Conservation (phyloP, 2,888 invertebrate genomes). For the Steinernema hermaphroditum region DNA sequence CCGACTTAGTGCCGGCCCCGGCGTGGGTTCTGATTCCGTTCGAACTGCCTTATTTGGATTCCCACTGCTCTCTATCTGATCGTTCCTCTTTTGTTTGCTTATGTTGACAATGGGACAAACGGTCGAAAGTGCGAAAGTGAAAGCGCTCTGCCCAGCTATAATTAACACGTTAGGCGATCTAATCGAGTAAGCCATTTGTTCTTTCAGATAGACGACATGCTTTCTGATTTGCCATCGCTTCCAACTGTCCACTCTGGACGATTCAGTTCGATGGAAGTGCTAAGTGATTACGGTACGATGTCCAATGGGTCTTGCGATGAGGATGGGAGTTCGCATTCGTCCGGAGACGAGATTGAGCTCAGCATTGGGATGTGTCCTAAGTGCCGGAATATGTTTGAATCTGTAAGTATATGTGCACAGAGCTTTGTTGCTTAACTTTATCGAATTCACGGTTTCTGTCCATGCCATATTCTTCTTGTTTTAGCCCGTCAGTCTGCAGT, state of each 20-base stretch:
- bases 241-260: constrained; percentile 5
- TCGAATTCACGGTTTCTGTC: too few species aligned
- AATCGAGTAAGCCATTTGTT: constrained; percentile 1
- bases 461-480: too few species aligned
- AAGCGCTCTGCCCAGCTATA: background rate
- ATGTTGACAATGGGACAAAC: background rate
- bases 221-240: constrained; percentile 9
- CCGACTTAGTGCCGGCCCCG: background rate
- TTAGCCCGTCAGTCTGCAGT: constrained; percentile 17
- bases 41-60: too few species aligned
- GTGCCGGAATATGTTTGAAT: constrained; percentile 12
- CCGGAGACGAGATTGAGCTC: constrained; percentile 1
- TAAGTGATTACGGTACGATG: constrained; percentile 24
- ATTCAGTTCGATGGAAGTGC: constrained; percentile 1
- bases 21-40: background rate
- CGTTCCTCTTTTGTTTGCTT: background rate
- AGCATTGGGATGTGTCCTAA: constrained; percentile 24
- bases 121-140: constrained; percentile 6
- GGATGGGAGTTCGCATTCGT: background rate
- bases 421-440: too few species aligned
- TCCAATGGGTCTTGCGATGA: constrained; percentile 19
- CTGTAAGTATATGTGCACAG: background rate
- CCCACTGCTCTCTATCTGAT: constrained; percentile 19
- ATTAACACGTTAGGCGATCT: constrained; percentile 15
- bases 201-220: background rate